Evolutionary conservation across 2,888 invertebrate genomes (phyloP).

Genomic region (Actias luna): DNA sequence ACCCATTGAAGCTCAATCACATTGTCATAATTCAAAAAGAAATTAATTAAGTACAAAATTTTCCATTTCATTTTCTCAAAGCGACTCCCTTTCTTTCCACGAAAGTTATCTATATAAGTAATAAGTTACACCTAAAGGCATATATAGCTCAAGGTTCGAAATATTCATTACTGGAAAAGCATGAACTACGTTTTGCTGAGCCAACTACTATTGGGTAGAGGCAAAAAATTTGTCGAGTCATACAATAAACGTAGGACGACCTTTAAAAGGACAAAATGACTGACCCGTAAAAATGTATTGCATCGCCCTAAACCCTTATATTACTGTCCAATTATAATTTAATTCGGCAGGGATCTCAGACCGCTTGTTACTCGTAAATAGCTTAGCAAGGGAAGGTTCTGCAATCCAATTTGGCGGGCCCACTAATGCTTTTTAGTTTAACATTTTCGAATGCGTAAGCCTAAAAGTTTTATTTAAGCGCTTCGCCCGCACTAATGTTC

Average conservation of each 20-base stretch:
- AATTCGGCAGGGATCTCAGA: constrained; percentile 52
- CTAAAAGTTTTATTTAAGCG: constrained; percentile 52
- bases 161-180: too few relatives aligned
- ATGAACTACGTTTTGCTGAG: too few relatives aligned
- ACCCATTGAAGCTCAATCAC: too few relatives aligned
- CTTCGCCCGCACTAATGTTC: constrained; percentile 18
- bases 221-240: constrained; percentile 13
- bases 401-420: constrained; percentile 68
- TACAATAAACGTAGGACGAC: constrained; percentile 12
- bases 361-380: constrained; percentile 70
- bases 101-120: too few relatives aligned
- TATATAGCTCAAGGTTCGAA: too few relatives aligned
- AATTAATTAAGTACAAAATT: too few relatives aligned
- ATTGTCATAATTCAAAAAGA: too few relatives aligned
- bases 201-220: too few relatives aligned
- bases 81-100: too few relatives aligned
- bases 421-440: constrained; percentile 67
- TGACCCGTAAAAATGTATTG: constrained; percentile 45
- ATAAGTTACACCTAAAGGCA: too few relatives aligned
- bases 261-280: constrained; percentile 38
- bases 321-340: constrained; percentile 65
- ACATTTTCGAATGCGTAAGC: constrained; percentile 52
- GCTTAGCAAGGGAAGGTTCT: constrained; percentile 68
- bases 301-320: constrained; percentile 8
- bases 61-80: too few relatives aligned